Evolutionary conservation across 2,797 vertebrate genomes (phyloP).

Genomic region (Nyctalus aviator): DNA sequence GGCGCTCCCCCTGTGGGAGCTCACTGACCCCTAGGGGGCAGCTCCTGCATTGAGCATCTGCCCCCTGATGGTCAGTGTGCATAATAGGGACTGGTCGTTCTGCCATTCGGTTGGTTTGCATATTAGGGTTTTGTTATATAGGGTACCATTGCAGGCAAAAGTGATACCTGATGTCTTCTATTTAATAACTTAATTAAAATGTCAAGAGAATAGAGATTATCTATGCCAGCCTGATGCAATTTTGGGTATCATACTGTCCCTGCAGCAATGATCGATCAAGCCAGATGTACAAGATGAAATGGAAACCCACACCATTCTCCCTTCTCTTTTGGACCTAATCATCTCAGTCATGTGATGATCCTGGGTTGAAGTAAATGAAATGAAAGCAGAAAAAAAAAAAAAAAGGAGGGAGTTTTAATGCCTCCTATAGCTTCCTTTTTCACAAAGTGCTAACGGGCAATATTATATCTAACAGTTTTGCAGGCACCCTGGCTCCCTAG

Average conservation of each 20-base stretch:
- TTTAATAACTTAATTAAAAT: constrained; percentile 55
- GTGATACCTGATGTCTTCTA: background rate
- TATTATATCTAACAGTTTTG: background rate
- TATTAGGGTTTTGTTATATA: no score
- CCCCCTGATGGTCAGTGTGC: no score
- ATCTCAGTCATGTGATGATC: background rate
- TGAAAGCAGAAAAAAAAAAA: background rate
- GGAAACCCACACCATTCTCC: background rate
- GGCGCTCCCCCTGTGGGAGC: no score
- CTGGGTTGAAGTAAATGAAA: background rate
- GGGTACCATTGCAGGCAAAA: background rate
- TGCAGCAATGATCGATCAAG: constrained; percentile 25
- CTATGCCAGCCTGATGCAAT: background rate
- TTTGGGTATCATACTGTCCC: background rate
- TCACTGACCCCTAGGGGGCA: no score
- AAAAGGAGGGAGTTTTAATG: background rate
- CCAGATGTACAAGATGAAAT: background rate
- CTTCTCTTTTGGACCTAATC: constrained; percentile 1
- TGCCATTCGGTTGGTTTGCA: no score
- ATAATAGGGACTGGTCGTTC: no score
- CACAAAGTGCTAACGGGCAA: background rate
- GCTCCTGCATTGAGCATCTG: no score
- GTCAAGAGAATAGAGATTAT: constrained; percentile 28
- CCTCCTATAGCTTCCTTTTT: background rate
- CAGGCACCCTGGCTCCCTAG: background rate